Evolutionary conservation across 1,140 invertebrate genomes (phyloP).

Genomic region (Laupala kohalensis): DNA sequence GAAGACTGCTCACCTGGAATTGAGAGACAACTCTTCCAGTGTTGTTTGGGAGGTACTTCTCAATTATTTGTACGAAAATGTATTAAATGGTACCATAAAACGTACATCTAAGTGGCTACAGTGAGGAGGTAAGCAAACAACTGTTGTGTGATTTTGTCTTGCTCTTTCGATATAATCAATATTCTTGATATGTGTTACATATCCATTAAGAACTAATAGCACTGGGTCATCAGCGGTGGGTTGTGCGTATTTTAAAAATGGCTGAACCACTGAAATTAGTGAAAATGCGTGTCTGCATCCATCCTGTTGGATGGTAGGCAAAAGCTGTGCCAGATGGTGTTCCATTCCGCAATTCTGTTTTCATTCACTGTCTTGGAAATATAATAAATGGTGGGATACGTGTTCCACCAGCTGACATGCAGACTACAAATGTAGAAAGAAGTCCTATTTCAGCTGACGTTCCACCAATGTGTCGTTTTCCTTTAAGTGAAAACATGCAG

Average conservation of each 20-base stretch:
- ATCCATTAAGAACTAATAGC: slow-evolving; percentile 27
- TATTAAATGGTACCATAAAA: slow-evolving; percentile 26
- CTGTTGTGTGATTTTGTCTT: slow-evolving; percentile 23
- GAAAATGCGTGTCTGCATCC: slow-evolving; percentile 24
- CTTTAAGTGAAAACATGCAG: too few species aligned
- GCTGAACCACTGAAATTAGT: slow-evolving; percentile 25
- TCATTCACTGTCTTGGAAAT: slow-evolving; percentile 22
- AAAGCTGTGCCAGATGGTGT: slow-evolving; percentile 19
- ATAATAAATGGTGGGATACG: slow-evolving; percentile 25
- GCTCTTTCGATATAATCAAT: slow-evolving; percentile 25
- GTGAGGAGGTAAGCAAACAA: slow-evolving; percentile 27
- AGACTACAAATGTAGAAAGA: slow-evolving; percentile 23
- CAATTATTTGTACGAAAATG: too few species aligned
- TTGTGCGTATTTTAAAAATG: slow-evolving; percentile 21
- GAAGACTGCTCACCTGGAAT: too few species aligned
- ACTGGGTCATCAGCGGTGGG: slow-evolving; percentile 20
- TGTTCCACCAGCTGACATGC: slow-evolving; percentile 23
- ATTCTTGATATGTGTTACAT: slow-evolving; percentile 26
- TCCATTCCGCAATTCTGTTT: slow-evolving; percentile 15
- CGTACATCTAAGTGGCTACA: slow-evolving; percentile 26
- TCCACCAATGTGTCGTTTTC: too few species aligned
- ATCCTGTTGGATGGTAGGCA: slow-evolving; percentile 23
- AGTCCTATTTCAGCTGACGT: slow-evolving; percentile 25
- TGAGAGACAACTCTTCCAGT: too few species aligned
- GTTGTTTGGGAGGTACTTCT: too few species aligned